Conservation (phyloP, 1,140 invertebrate genomes). For the Macrosteles quadrilineatus region DNA sequence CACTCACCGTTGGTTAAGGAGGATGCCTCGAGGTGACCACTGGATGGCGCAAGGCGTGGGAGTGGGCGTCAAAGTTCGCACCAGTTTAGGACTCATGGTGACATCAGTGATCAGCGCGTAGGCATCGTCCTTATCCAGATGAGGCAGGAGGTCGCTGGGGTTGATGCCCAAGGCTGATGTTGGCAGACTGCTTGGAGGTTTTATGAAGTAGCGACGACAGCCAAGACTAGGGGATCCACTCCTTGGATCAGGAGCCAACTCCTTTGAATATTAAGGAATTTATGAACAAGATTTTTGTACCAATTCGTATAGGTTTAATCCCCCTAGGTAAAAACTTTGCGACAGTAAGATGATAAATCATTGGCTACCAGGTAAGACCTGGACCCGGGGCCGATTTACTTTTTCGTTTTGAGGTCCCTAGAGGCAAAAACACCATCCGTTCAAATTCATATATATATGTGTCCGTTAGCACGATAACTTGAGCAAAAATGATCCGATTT, state of each 20-base stretch:
- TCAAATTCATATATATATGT: too few species aligned
- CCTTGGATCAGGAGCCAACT: background rate
- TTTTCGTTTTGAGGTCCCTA: too few species aligned
- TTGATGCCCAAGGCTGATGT: constrained; percentile 8
- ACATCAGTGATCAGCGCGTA: constrained; percentile 11
- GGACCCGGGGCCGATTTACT: too few species aligned
- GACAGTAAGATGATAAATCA: too few species aligned
- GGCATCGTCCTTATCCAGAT: background rate
- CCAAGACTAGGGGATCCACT: background rate
- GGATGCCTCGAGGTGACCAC: constrained; percentile 25
- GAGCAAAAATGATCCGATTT: too few species aligned
- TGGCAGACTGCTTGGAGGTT: background rate
- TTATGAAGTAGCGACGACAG: background rate
- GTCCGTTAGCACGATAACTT: too few species aligned
- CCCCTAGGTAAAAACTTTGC: too few species aligned
- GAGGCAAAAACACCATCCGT: too few species aligned
- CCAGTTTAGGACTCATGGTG: background rate
- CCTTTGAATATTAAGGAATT: background rate
- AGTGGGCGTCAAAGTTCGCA: background rate
- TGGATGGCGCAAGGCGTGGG: background rate
- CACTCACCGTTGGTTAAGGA: constrained; percentile 18
- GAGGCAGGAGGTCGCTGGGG: background rate
- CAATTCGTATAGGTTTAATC: too few species aligned
- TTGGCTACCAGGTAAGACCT: too few species aligned
- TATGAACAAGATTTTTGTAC: background rate